phyloP scores from a whole-genome alignment of 2,888 invertebrate species.

The Dryocosmus kuriphilus region DNA sequence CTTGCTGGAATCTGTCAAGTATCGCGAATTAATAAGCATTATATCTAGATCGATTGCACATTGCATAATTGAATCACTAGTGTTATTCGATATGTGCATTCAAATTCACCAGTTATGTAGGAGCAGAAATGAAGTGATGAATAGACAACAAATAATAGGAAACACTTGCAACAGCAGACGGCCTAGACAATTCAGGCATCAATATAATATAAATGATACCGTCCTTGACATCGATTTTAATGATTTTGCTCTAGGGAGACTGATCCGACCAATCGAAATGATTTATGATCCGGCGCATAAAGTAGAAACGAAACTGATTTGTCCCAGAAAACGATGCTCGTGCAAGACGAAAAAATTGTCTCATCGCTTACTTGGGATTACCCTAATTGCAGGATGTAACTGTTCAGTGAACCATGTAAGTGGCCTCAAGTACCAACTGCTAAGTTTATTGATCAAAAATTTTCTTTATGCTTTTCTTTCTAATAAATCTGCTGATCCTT shows the following conservation, averaged over 20 bases:
- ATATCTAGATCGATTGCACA: constrained; percentile 8
- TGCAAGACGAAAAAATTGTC: constrained; percentile 22
- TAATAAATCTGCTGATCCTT: neutral
- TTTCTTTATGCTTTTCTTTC: neutral
- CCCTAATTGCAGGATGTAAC: constrained; percentile 38
- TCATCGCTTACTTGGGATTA: constrained; percentile 33
- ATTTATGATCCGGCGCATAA: constrained; percentile 16
- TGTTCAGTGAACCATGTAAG: constrained; percentile 32
- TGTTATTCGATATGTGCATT: neutral
- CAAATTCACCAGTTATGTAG: neutral
- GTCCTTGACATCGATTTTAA: constrained; percentile 31
- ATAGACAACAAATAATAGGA: neutral
- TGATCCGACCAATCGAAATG: constrained; percentile 20
- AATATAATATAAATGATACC: neutral
- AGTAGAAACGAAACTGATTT: neutral
- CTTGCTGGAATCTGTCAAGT: constrained; percentile 13
- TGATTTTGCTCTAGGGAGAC: constrained; percentile 16
- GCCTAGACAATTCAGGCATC: neutral
- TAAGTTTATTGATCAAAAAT: neutral
- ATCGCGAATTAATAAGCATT: constrained; percentile 8
- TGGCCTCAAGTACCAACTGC: neutral
- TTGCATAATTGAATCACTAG: constrained; percentile 22
- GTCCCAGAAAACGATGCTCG: neutral
- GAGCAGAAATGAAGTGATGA: neutral
- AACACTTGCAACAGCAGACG: constrained; percentile 26